phyloP scores from a whole-genome alignment of 2,113 vertebrate species.

The Papio anubis region DNA sequence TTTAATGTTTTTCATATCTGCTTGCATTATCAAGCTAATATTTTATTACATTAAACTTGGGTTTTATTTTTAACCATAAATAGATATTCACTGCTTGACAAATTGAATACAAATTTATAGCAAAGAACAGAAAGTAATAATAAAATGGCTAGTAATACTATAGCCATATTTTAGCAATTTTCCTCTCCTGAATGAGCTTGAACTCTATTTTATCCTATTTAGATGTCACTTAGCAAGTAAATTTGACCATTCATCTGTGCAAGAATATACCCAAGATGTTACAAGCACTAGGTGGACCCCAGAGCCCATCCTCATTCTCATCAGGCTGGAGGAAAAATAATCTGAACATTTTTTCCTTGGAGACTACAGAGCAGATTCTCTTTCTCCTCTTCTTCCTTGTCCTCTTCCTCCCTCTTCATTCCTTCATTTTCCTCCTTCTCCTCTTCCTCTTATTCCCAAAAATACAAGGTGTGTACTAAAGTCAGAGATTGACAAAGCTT shows the following conservation, averaged over 20 bases:
- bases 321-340: not conserved
- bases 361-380: not conserved
- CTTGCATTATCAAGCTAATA: not conserved
- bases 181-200: not conserved
- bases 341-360: not conserved
- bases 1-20: not conserved
- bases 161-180: not conserved
- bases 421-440: not conserved
- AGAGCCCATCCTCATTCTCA: not conserved
- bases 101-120: not conserved
- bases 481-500: not conserved
- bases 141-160: not conserved
- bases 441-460: not conserved
- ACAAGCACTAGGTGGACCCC: not conserved
- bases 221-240: not conserved
- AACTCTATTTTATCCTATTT: not conserved
- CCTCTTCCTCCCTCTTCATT: not conserved
- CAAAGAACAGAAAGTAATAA: slow-evolving; percentile 3
- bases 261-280: not conserved
- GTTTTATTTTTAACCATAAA: not conserved
- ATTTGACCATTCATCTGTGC: not conserved
- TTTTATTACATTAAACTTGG: not conserved
- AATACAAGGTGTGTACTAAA: not conserved
- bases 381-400: not conserved
- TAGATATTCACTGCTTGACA: not conserved